phyloP scores from a whole-genome alignment of 2,113 vertebrate species.

The Arothron firmamentum region DNA sequence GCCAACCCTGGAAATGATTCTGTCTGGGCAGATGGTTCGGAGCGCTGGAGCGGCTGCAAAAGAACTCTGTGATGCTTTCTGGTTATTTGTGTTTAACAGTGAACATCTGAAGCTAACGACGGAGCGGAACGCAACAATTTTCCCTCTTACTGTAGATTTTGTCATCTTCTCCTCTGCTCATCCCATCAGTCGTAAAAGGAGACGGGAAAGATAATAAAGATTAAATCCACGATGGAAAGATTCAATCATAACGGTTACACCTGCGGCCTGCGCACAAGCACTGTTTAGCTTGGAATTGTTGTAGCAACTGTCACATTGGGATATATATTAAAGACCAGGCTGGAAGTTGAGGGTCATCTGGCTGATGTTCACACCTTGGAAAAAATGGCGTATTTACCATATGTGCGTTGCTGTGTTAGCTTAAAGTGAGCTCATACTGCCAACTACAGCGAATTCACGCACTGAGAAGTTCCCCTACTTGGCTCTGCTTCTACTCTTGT shows the following conservation, averaged over 20 bases:
- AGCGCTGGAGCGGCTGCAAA: background rate
- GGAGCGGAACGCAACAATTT: no score
- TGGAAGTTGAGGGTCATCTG: slow-evolving; percentile 13
- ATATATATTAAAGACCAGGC: slow-evolving; percentile 22
- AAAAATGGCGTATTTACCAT: slow-evolving; percentile 6
- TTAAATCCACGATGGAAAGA: slow-evolving; percentile 21
- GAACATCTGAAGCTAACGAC: background rate
- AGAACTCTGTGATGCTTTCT: background rate
- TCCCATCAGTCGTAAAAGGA: slow-evolving; percentile 10
- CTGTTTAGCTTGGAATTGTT: slow-evolving; percentile 16
- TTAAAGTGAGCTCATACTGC: slow-evolving; percentile 13
- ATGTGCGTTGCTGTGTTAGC: slow-evolving; percentile 7
- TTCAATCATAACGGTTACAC: slow-evolving; percentile 12
- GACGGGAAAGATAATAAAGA: slow-evolving; percentile 15
- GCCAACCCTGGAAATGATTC: slow-evolving; percentile 39
- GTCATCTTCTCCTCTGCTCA: slow-evolving; percentile 16
- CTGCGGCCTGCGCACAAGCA: slow-evolving; percentile 7
- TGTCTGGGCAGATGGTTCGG: slow-evolving; percentile 5
- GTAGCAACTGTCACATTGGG: slow-evolving; percentile 26
- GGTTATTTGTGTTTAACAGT: slow-evolving; percentile 4
- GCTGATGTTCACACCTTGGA: slow-evolving; percentile 9
- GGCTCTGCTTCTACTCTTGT: slow-evolving; percentile 6
- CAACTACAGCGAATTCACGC: background rate
- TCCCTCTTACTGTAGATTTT: background rate
- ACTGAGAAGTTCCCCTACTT: slow-evolving; percentile 3